phyloP scores from a whole-genome alignment of 2,888 invertebrate genomes.

The Xylocampa areola region DNA sequence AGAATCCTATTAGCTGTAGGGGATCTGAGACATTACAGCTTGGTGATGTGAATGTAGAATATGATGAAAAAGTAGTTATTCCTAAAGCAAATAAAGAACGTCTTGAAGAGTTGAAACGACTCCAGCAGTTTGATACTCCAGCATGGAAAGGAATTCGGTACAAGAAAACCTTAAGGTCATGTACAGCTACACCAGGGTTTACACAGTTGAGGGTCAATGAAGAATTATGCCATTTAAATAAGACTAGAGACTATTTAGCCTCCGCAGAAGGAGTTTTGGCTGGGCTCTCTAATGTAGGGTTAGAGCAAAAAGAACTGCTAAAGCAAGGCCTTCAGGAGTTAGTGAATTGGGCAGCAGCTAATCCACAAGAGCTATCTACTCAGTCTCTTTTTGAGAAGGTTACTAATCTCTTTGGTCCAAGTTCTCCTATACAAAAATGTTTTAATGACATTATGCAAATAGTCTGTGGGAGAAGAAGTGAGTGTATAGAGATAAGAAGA shows the following conservation, averaged over 20 bases:
- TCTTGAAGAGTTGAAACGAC: too few relatives aligned
- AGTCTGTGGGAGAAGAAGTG: not conserved
- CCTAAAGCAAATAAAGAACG: too few relatives aligned
- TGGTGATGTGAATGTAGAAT: too few relatives aligned
- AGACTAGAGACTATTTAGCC: too few relatives aligned
- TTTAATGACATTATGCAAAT: not conserved
- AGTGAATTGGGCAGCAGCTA: not conserved
- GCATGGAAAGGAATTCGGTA: too few relatives aligned
- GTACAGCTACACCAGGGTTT: too few relatives aligned
- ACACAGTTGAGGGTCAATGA: too few relatives aligned
- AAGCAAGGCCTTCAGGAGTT: not conserved
- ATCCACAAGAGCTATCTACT: not conserved
- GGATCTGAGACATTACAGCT: too few relatives aligned
- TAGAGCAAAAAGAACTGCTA: not conserved
- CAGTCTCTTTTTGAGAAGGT: not conserved
- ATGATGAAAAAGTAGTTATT: too few relatives aligned
- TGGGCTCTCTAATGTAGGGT: not conserved
- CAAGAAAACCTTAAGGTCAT: too few relatives aligned
- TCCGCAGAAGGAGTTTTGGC: not conserved
- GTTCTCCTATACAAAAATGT: not conserved
- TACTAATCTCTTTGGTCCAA: not conserved
- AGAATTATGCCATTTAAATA: not conserved
- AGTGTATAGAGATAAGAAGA: not conserved
- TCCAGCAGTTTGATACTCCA: too few relatives aligned
- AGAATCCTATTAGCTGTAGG: too few relatives aligned